Base-by-base conservation (phyloP, 1,140 invertebrate species). In the Hypothenemus hampei region DNA sequence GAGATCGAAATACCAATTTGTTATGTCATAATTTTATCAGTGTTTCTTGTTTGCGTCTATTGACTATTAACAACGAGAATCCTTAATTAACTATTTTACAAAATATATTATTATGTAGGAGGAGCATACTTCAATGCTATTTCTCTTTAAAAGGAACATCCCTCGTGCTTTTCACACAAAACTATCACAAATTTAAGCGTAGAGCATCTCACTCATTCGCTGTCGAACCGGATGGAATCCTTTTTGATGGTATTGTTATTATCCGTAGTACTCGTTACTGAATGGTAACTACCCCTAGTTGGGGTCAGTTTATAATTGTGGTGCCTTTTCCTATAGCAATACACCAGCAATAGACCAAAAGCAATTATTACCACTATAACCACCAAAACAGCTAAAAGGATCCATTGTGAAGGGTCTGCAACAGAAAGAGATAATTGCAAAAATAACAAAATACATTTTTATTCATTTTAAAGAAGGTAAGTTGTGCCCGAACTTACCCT, bases 171-270 rank as follows among this genome's bases (percentile, higher is more conserved):
- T n/a, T 37, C 35, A 16, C 18, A 5, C 8, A 37, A 37, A 37
- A 37, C 16, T 37, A 7, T 8, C 16, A 16, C 35, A 8, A 37
- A 37, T 29, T 29, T 46, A 46, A 46, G 29, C 13, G 18, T 8
- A 43, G 21, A n/a, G 18, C 15, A 36, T 20, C 21, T 18, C 19
- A 3, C n/a, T 37, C 23, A 51, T 5, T 53, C 40, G 37, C 40
- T 40, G n/a, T 47, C 43, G 33, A 33, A 46, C 19, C 44, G 15
- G 15, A 61, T 33, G 16, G 35, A 37, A 24, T 49, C 40, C 16
- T 61, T 58, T 26, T 56, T 61, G 19, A 54, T 61, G 6, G 47
- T 58, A 37, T 61, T 61, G 48, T 61, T 61, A 29, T 61, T 53
- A 16, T 51, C 48, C n/a, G 21, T 35, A 4, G 22, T 48, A 10